Conservation (phyloP, 2,888 invertebrate species). For the Ariolimax columbianus region DNA sequence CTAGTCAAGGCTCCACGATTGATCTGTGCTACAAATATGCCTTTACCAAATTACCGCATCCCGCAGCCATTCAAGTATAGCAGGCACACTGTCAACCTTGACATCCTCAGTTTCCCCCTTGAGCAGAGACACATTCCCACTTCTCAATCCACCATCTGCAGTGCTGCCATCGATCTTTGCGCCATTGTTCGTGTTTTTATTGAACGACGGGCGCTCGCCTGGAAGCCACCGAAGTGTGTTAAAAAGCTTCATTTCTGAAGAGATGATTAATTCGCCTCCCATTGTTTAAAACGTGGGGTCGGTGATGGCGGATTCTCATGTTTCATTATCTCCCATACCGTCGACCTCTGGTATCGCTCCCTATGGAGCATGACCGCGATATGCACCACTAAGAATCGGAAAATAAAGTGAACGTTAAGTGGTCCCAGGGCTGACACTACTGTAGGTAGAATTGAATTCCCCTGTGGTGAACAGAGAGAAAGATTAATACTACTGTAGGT, state of each 20-base stretch:
- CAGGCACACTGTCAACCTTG: conserved; percentile 7
- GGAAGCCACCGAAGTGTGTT: not conserved
- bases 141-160: not conserved
- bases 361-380: not conserved
- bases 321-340: not conserved
- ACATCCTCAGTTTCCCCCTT: not conserved
- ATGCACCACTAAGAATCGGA: not conserved
- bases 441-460: too few relatives aligned
- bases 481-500: too few relatives aligned
- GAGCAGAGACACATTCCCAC: not conserved
- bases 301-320: not conserved
- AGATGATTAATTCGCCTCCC: not conserved
- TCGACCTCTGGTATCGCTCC: not conserved
- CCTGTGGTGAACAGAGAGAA: too few relatives aligned
- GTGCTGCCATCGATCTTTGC: not conserved
- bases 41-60: not conserved
- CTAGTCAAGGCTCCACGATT: not conserved
- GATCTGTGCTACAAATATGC: not conserved
- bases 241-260: not conserved
- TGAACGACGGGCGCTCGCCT: not conserved
- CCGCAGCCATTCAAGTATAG: conserved; percentile 11
- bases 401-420: too few relatives aligned
- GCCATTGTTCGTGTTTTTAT: not conserved
- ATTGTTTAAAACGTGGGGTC: not conserved
- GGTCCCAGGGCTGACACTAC: too few relatives aligned